Evolutionary conservation across 1,140 invertebrate species (phyloP), one percentile per base, ranked within the genome.

Genomic region (Akabosia matsudoensis): DNA sequence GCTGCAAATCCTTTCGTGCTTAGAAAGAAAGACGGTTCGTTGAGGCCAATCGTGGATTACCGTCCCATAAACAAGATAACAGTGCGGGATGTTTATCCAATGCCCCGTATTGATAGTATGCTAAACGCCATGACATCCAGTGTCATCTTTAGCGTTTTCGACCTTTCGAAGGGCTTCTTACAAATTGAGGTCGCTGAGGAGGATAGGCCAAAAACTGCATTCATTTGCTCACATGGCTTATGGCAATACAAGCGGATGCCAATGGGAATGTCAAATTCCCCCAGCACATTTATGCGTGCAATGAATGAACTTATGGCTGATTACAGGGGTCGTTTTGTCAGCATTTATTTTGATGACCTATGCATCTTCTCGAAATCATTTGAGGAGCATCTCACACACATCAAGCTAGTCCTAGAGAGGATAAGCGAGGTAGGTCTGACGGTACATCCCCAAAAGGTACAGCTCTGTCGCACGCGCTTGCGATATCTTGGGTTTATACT

Each of bases 271-370:
- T 75, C 73, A 24, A 86, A 86, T 79, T 82, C 84, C 28, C 83
- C 84, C 18, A 79, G 83, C 18, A 82, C 84, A 22, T 88, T 88
- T 78, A 83, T 85, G 77, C 67, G 83, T 26, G 77, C 82, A 16
- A 85, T 86, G 70, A 82, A 85, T 74, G 52, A 74, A 1, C 79
- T 84, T 2, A 75, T 86, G 22, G 28, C 33, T 28, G 80, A 74
- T 14, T 71, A 83, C 22, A 76, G 73, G 33, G 31, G 72, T 24
- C 52, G 75, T 28, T 81, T 79, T 71, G 16, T 37, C 61, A 70
- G 84, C 56, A 78, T 82, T 0, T 87, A 85, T 78, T 54, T 88
- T 10, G 86, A 88, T 81, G 87, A 88, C 70, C 83, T 88, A 7
- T 81, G 88, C 0, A 73, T 86, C 16, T 83, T 79, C 64, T 79